Evolutionary conservation across 2,113 vertebrate species (phyloP), one percentile per base, ranked within the genome.

Genomic region (Callionymus lyra): DNA sequence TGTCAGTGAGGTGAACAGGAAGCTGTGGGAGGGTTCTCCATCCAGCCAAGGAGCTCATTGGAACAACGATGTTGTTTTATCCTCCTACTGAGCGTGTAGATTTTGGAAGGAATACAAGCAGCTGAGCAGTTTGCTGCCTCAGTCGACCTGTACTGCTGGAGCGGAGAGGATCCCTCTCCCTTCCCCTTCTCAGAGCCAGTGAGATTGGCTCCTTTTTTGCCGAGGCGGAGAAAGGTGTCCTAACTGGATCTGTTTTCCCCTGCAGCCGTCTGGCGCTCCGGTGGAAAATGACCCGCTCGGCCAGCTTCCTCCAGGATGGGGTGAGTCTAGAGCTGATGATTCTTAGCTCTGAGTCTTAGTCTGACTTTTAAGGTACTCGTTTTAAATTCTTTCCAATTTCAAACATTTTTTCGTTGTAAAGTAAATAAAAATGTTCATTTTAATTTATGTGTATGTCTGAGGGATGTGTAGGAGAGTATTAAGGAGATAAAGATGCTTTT

Each of bases 31-130:
- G 63, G 92, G 84, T 86, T 88, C 80, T 85, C 74, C 72, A 65
- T 82, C 84, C 85, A 90, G 88, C 87, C 89, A 88, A 91, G 92
- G 91, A 97, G 91, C 93, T 94, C 90, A 97, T 90, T 94, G 91
- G 91, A 91, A 92, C 90, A 86, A 87, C 81, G 51, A 39, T 83
- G 84, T 81, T 79, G 68, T 89, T 89, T 77, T 75, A 77, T 82
- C 75, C 76, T 76, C 78, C 78, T 79, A 56, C 76, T 14, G 43
- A 63, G 85, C 82, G 79, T 90, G 90, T 89, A 79, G 87, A 83
- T 90, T 88, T 91, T 89, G 91, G 89, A 90, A 88, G 78, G 85
- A 84, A 88, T 84, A 86, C 84, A 84, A 88, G 82, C 83, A 70
- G 63, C 76, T 72, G 50, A 85, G 47, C 34, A 17, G 34, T 40